Evolutionary conservation across 2,797 vertebrate genomes (phyloP).

Genomic region (Cetoscarus ocellatus): DNA sequence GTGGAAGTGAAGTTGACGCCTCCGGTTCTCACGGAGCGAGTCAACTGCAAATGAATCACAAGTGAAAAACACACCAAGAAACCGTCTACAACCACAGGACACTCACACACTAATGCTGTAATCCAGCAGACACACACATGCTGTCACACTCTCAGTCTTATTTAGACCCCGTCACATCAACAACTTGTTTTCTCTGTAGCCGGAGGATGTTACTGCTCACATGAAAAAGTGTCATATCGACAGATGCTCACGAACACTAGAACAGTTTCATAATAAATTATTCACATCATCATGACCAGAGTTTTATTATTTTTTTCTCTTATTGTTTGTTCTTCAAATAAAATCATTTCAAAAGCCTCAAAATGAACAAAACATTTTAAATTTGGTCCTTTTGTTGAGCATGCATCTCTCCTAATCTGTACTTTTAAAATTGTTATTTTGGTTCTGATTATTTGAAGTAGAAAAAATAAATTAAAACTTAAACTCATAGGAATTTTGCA

Average conservation of each 20-base stretch:
- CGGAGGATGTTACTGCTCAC: slow-evolving; percentile 7
- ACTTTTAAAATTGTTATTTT: too few relatives aligned
- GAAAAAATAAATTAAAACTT: too few relatives aligned
- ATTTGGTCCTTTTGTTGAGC: neutral
- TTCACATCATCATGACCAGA: neutral
- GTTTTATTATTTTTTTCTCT: neutral
- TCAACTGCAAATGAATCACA: slow-evolving; percentile 73
- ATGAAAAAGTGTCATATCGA: neutral
- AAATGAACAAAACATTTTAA: neutral
- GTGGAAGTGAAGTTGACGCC: slow-evolving; percentile 64
- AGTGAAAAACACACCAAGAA: slow-evolving; percentile 34
- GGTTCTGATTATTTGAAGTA: too few relatives aligned
- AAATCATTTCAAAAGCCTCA: neutral
- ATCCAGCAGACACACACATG: slow-evolving; percentile 6
- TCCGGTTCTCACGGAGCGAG: slow-evolving; percentile 61
- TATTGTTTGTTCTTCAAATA: neutral
- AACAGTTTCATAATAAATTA: neutral
- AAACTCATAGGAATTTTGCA: too few relatives aligned
- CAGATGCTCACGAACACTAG: neutral
- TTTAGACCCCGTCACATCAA: slow-evolving; percentile 41
- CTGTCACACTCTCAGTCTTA: slow-evolving; percentile 12
- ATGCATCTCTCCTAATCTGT: too few relatives aligned
- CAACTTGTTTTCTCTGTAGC: slow-evolving; percentile 26
- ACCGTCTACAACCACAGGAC: slow-evolving; percentile 9
- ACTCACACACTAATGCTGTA: neutral